phyloP scores from a whole-genome alignment of 2,113 vertebrate genomes.

The Nycticebus coucang region DNA sequence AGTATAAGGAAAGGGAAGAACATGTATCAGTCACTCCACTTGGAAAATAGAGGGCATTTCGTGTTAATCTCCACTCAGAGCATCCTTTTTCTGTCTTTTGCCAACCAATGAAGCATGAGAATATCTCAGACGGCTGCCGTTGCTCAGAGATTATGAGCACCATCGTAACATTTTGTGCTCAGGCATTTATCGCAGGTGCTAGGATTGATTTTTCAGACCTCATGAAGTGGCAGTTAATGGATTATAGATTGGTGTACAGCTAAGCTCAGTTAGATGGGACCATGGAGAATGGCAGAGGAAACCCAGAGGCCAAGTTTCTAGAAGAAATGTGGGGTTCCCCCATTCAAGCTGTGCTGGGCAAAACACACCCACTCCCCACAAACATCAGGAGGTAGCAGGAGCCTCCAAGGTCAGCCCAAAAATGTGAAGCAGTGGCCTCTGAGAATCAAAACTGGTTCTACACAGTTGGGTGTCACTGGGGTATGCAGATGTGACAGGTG shows the following conservation, averaged over 20 bases:
- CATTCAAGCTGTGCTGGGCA: not conserved
- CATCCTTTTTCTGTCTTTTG: not conserved
- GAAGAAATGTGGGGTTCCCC: not conserved
- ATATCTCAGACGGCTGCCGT: no score
- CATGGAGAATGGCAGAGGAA: not conserved
- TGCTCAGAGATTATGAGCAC: accelerated
- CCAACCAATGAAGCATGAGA: not conserved
- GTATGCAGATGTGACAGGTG: not conserved
- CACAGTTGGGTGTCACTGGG: accelerated
- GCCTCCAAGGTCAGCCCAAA: not conserved
- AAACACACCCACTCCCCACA: accelerated
- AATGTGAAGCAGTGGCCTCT: not conserved
- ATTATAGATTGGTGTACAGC: not conserved
- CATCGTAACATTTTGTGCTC: accelerated
- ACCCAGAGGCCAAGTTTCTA: not conserved
- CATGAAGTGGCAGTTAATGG: not conserved
- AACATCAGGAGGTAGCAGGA: accelerated
- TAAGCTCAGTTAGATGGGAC: not conserved
- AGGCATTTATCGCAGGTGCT: not conserved
- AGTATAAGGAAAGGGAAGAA: not conserved
- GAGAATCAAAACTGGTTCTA: not conserved
- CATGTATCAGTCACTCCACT: accelerated
- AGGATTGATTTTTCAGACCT: not conserved
- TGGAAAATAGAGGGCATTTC: not conserved
- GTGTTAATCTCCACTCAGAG: accelerated